phyloP scores from a whole-genome alignment of 2,888 invertebrate genomes.

The Anoncus sp. region DNA sequence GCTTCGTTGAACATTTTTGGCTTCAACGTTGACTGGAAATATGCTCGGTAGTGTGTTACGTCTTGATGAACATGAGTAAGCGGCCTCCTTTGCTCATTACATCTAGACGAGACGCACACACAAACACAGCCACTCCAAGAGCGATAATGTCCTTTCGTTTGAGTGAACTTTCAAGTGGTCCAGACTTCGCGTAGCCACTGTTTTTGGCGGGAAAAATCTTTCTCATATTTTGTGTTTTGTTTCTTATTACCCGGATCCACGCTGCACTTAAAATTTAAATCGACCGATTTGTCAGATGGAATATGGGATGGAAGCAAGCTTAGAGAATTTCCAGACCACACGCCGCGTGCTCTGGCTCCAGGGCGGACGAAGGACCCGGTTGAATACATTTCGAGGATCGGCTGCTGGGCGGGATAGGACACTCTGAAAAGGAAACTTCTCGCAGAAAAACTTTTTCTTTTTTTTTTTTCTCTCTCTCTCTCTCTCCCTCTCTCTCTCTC shows the following conservation, averaged over 20 bases:
- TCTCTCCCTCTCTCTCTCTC: no score
- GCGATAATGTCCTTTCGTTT: conserved; percentile 20
- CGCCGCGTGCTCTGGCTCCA: conserved; percentile 27
- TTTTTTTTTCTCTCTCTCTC: conserved; percentile 18
- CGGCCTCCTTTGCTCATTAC: conserved; percentile 24
- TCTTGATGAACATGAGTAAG: conserved; percentile 23
- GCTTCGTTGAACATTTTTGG: conserved; percentile 42
- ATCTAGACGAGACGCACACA: conserved; percentile 38
- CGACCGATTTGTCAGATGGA: conserved; percentile 35
- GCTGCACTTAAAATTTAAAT: conserved; percentile 12
- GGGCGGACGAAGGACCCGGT: not conserved
- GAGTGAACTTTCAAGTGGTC: conserved; percentile 44
- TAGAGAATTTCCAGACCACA: conserved; percentile 58
- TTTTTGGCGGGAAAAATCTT: conserved; percentile 17
- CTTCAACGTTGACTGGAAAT: conserved; percentile 6
- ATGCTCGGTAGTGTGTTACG: conserved; percentile 21
- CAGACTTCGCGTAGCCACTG: conserved; percentile 20
- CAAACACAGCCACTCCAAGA: no score
- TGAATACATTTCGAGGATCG: conserved; percentile 44
- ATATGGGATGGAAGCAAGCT: conserved; percentile 22
- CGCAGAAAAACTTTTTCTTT: conserved; percentile 4
- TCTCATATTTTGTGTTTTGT: conserved; percentile 1
- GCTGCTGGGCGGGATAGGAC: conserved; percentile 55
- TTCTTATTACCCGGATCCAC: conserved; percentile 2
- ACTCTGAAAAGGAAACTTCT: conserved; percentile 26